Conservation (phyloP, 2,113 vertebrate species). For the Antennarius striatus region DNA sequence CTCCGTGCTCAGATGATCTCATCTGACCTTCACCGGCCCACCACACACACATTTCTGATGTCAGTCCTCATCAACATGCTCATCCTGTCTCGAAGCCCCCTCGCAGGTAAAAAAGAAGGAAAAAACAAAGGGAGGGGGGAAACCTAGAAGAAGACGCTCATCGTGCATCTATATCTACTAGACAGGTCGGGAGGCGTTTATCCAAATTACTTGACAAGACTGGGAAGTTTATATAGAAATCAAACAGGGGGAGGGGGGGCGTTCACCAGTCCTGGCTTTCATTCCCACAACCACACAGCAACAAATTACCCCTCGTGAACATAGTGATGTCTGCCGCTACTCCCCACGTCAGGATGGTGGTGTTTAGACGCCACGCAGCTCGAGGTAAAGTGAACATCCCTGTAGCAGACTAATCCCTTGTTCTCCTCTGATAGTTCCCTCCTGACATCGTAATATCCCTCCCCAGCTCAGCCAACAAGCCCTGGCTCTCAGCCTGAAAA, state of each 20-base stretch:
- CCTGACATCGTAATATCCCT: slow-evolving; percentile 73
- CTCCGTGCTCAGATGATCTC: slow-evolving; percentile 64
- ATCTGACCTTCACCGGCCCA: slow-evolving; percentile 58
- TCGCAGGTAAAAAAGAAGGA: not conserved
- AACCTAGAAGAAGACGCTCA: slow-evolving; percentile 13
- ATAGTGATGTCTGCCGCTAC: slow-evolving; percentile 25
- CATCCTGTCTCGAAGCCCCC: slow-evolving; percentile 20
- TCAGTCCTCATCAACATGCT: slow-evolving; percentile 52
- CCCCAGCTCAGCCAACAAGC: slow-evolving; percentile 79
- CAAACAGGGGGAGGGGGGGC: too few species aligned
- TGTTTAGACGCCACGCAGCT: slow-evolving; percentile 58
- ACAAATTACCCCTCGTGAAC: slow-evolving; percentile 49
- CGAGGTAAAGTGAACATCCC: slow-evolving; percentile 71
- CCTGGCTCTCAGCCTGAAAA: slow-evolving; percentile 84
- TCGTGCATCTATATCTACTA: not conserved
- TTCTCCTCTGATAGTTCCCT: slow-evolving; percentile 70
- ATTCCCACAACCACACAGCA: slow-evolving; percentile 28
- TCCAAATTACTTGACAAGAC: slow-evolving; percentile 17
- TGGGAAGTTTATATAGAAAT: slow-evolving; percentile 13
- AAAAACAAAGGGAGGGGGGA: not conserved
- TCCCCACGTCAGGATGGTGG: slow-evolving; percentile 9
- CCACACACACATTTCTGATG: slow-evolving; percentile 46
- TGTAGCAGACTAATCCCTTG: slow-evolving; percentile 68
- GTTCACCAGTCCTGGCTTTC: slow-evolving; percentile 7
- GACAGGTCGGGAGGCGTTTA: slow-evolving; percentile 13